Evolutionary conservation across 2,113 vertebrate genomes (phyloP), one percentile per base, ranked within the genome.

Genomic region (Nymphicus hollandicus): DNA sequence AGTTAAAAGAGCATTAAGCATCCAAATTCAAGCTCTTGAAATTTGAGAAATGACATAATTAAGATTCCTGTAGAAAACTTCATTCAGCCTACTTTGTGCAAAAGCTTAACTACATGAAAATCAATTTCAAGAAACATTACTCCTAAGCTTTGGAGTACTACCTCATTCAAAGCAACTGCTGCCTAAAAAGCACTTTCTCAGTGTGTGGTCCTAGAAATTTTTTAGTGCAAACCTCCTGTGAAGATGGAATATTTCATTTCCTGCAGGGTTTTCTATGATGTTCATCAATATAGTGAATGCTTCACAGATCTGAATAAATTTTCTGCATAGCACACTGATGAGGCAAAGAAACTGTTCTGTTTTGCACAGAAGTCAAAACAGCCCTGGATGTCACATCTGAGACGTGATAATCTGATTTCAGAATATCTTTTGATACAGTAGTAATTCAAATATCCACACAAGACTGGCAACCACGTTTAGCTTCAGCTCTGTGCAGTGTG

Each of bases 201-300:
- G 35, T 77, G 92, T 88, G 95, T 86, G 77, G 92, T 86, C 82
- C 41, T 52, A 73, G n/a, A 31, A 91, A 78, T 31, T 46, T 95
- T 76, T 94, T 63, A 88, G 41, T 50, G 53, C 41, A 93, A 95
- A 65, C 41, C 19, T 90, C 29, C 69, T 65, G 69, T 35, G 68
- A 94, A 93, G 86, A 70, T 43, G 86, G 87, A 91, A 35, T 50
- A 93, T 91, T 95, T 91, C 1, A 86, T 83, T 88, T 95, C 79
- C 72, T 77, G 63, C 37, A 92, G 58, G 24, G 20, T 44, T 89
- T 81, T 63, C 65, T 58, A 74, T 31, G 19, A 73, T 35, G n/a
- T 90, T 86, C 79, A 70, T 68, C 71, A 63, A 65, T 72, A 76
- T 19, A 88, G 11, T 8, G 15, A 91, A 31, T 6, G 39, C 44